These are phyloP conservation scores for Frankliniella fusca DNA, from an alignment of 2,888 invertebrate genomes.

Conservation along the genomic window DNA sequence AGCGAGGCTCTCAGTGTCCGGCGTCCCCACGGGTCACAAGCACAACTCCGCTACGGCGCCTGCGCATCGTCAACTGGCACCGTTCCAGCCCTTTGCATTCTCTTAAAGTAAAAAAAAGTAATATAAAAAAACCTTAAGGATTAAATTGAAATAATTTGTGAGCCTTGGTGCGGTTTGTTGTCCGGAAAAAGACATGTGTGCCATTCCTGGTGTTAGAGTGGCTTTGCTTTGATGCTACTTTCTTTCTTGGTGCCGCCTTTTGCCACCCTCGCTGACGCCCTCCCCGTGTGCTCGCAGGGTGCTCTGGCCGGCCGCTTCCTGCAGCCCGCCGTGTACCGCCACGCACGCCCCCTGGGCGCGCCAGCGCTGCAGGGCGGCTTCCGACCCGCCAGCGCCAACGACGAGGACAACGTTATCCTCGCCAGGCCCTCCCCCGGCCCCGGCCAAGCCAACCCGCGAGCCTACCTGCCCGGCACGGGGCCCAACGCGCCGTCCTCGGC, in stretches of 20 bases:
- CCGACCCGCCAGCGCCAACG: neutral
- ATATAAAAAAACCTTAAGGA: neutral
- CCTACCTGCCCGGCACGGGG: slow-evolving; percentile 24
- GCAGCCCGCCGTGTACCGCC: slow-evolving; percentile 33
- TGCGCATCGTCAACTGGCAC: neutral
- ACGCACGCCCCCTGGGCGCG: neutral
- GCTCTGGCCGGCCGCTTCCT: slow-evolving; percentile 29
- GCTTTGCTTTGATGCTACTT: neutral
- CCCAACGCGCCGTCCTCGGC: slow-evolving; percentile 2
- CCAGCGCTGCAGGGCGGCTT: neutral
- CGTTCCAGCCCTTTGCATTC: neutral
- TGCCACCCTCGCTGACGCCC: neutral
- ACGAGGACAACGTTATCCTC: neutral
- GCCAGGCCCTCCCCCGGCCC: neutral
- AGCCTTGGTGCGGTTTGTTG: neutral
- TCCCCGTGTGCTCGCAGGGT: neutral
- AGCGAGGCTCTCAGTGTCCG: neutral
- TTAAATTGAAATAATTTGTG: neutral
- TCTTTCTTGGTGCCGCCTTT: neutral
- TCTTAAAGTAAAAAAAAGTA: neutral
- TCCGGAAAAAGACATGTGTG: neutral
- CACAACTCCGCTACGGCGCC: neutral
- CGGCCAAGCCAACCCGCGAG: neutral
- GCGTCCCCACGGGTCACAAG: neutral
- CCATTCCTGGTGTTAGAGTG: neutral